Base-by-base conservation (phyloP, 2,113 vertebrate genomes). In the Onychorhynchus coronatus region DNA sequence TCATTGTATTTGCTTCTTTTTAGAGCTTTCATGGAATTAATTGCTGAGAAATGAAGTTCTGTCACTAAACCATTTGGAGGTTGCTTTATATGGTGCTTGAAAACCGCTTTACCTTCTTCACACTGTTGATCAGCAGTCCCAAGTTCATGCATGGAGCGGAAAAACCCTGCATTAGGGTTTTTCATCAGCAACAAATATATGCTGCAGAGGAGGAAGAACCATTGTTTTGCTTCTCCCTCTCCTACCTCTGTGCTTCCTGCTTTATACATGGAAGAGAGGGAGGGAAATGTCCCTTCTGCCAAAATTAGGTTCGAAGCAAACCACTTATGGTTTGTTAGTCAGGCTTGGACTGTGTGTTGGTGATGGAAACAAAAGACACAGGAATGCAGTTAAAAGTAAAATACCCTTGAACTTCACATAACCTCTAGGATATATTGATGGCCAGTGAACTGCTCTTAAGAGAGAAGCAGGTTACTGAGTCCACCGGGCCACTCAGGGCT, bases 371-470 rank as follows among this genome's bases (percentile, higher is more conserved):
- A 35, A 56, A 68, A 78, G 63, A 73, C 9, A 27, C 14, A 52
- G 83, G 47, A 91, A 82, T 68, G 21, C 53, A 67, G 42, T 72
- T 80, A 42, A 35, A 94, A 79, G 56, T 62, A 27, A 96, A 73
- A 53, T 80, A 87, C 22, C 31, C 41, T 93, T 94, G 79, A 82
- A 71, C 52, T 83, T 91, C 62, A 62, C 23, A 53, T 81, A 87
- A 77, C 80, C 78, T 82, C 68, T 33, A 41, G 77, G 55, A 39
- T 76, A 42, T 88, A 96, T 62, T 94, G 95, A 93, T 53, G 30
- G 66, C 37, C 61, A 52, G 65, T 66, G 88, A 94, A 74, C 49
- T 83, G 73, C 94, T 89, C 92, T 93, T 95, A 92, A 81, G 59
- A 78, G 79, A 80, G 56, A 63, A 63, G 24, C 55, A 83, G 88